A percentile compares a stretch with the other conserved stretches of the same genome.
Conservation (phyloP, 1,140 invertebrate genomes). For the Drosophila murphyi region DNA sequence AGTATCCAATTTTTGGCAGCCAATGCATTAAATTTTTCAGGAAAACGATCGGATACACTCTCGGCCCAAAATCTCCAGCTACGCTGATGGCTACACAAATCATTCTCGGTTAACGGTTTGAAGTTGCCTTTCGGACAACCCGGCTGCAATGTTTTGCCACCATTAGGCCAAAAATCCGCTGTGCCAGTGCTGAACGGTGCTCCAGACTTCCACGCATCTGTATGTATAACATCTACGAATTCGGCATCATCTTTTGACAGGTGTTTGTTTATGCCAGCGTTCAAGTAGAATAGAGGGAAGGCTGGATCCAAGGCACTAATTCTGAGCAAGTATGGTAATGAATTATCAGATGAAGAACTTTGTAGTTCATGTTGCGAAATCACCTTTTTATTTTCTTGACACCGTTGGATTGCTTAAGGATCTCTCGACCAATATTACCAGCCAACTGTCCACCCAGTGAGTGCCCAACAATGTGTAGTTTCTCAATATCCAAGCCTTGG, state of each 20-base stretch:
- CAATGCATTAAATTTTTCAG: slow-evolving; percentile 84
- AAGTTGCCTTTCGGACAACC: slow-evolving; percentile 86
- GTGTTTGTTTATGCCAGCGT: slow-evolving; percentile 86
- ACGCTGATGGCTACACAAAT: slow-evolving; percentile 88
- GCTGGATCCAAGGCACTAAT: slow-evolving; percentile 87
- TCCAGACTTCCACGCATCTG: slow-evolving; percentile 87
- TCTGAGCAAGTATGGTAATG: slow-evolving; percentile 57
- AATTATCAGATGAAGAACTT: neutral
- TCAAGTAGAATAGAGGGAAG: slow-evolving; percentile 86
- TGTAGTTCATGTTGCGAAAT: neutral
- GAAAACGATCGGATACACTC: slow-evolving; percentile 85
- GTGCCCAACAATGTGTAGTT: slow-evolving; percentile 90
- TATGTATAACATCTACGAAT: slow-evolving; percentile 90
- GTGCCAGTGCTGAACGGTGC: slow-evolving; percentile 86
- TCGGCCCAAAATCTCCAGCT: slow-evolving; percentile 88
- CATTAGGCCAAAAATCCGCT: slow-evolving; percentile 88
- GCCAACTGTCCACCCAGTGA: slow-evolving; percentile 91
- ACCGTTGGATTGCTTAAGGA: slow-evolving; percentile 70
- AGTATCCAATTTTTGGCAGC: slow-evolving; percentile 83
- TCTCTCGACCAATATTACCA: slow-evolving; percentile 87
- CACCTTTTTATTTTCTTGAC: slow-evolving; percentile 77
- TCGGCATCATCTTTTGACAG: slow-evolving; percentile 87
- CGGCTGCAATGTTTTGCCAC: slow-evolving; percentile 86
- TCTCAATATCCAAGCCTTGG: slow-evolving; percentile 79
- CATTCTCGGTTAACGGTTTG: no score